Evolutionary conservation across 2,888 invertebrate genomes (phyloP).

Genomic region (Stomorhina lunata): DNA sequence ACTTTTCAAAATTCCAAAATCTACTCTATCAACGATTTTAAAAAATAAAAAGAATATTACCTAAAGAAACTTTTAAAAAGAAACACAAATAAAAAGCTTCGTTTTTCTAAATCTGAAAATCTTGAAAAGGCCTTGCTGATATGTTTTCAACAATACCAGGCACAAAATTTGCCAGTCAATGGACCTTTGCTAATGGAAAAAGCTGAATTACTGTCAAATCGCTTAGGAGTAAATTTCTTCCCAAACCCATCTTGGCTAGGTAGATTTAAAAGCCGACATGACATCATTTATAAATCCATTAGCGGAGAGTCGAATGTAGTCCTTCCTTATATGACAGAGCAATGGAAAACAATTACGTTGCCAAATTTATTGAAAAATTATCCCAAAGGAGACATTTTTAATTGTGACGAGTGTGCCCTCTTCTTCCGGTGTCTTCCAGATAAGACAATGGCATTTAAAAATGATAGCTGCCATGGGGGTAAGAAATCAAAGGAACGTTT

Average conservation of each 20-base stretch:
- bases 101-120: neutral
- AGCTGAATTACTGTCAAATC: neutral
- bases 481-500: conserved; percentile 1
- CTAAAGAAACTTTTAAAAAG: neutral
- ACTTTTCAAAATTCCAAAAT: neutral
- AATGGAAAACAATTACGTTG: neutral
- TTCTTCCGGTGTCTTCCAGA: neutral
- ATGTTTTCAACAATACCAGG: neutral
- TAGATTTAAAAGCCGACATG: neutral
- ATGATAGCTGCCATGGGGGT: neutral
- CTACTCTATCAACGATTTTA: neutral
- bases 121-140: neutral
- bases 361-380: neutral
- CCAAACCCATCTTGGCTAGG: neutral
- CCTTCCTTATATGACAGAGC: neutral
- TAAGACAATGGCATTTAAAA: conserved; percentile 8
- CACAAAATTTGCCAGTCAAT: neutral
- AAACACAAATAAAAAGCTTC: neutral
- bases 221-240: neutral
- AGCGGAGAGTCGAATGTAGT: neutral
- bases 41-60: neutral
- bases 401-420: neutral
- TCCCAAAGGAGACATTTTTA: neutral
- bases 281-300: neutral
- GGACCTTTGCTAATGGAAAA: neutral